phyloP scores from a whole-genome alignment of 2,888 invertebrate species.

The Tromatobia lineatoria region DNA sequence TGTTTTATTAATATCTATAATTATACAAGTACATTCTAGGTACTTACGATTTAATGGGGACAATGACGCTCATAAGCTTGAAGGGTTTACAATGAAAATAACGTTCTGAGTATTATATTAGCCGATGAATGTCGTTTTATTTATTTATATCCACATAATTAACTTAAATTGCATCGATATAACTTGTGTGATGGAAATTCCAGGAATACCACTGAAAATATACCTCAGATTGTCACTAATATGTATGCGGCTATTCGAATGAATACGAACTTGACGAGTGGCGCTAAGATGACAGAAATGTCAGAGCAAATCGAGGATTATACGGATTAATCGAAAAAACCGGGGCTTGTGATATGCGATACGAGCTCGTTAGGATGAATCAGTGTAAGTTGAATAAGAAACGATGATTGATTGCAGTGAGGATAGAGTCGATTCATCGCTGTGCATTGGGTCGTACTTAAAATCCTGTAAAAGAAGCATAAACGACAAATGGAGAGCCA shows the following conservation, averaged over 20 bases:
- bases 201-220: neutral
- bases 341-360: conserved; percentile 43
- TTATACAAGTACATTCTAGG: neutral
- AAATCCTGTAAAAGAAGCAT: conserved; percentile 20
- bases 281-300: conserved; percentile 45
- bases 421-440: conserved; percentile 45
- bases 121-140: neutral
- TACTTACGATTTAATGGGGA: neutral
- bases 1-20: neutral
- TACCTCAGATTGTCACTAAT: neutral
- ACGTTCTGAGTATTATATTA: neutral
- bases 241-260: neutral
- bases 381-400: conserved; percentile 35
- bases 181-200: neutral
- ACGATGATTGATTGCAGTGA: conserved; percentile 53
- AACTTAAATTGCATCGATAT: neutral
- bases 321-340: conserved; percentile 57
- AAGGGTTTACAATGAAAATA: neutral
- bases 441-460: conserved; percentile 27
- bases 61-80: neutral
- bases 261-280: conserved; percentile 22
- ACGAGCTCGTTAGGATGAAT: conserved; percentile 52
- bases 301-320: conserved; percentile 14
- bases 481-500: conserved; percentile 17
- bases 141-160: neutral